phyloP scores from a whole-genome alignment of 2,797 vertebrate genomes.

The Aulostomus chinensis region DNA sequence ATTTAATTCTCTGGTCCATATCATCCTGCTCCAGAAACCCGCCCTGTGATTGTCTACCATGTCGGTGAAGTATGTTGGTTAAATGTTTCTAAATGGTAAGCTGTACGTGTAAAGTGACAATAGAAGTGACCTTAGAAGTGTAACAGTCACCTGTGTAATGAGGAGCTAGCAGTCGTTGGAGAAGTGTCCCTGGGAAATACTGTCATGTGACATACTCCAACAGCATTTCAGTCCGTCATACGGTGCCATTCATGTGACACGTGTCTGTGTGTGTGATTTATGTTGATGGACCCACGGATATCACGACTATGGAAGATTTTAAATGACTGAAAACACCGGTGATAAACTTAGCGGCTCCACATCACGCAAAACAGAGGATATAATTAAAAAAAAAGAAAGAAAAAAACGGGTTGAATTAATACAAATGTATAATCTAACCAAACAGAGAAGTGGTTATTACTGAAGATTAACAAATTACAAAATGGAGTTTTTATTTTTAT shows the following conservation, averaged over 20 bases:
- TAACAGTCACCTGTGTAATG: slow-evolving; percentile 17
- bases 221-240: slow-evolving; percentile 18
- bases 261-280: slow-evolving; percentile 6
- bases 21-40: slow-evolving; percentile 14
- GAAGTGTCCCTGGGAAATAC: slow-evolving; percentile 5
- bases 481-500: too few species aligned
- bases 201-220: slow-evolving; percentile 16
- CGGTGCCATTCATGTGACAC: slow-evolving; percentile 42
- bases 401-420: too few species aligned
- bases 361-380: too few species aligned
- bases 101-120: slow-evolving; percentile 40
- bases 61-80: slow-evolving; percentile 38
- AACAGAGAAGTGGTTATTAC: too few species aligned
- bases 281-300: slow-evolving; percentile 6
- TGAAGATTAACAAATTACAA: too few species aligned
- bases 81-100: slow-evolving; percentile 16
- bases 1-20: not conserved
- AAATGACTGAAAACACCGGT: not conserved
- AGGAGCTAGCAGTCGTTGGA: slow-evolving; percentile 35
- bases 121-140: slow-evolving; percentile 82
- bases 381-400: too few species aligned
- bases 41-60: slow-evolving; percentile 38
- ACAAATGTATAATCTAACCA: too few species aligned
- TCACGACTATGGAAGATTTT: slow-evolving; percentile 7
- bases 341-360: too few species aligned